Evolutionary conservation across 2,888 invertebrate genomes (phyloP), one percentile per base, ranked within the genome.

Genomic region (Dimorphilus gyrociliatus): DNA sequence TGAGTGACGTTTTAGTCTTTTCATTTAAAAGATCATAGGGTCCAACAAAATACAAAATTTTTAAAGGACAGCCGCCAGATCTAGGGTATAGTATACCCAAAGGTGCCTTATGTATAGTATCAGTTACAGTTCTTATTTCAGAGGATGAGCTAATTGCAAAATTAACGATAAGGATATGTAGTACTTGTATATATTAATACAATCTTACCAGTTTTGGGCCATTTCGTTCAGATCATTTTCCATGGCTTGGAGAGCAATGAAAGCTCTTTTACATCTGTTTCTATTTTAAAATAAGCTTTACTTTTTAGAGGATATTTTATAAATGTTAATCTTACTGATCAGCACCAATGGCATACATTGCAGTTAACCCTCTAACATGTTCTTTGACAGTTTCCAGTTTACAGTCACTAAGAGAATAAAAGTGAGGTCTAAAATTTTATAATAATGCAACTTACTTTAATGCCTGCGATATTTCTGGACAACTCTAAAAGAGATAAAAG

Each of bases 261-360:
- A 88, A 2, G 86, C 86, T n/a, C 67, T 88, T 86, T 42, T 77
- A 79, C 66, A 86, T 90, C 6, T 84, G 75, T 65, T 85, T 86
- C 37, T 63, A n/a, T n/a, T n/a, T n/a, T n/a, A n/a, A n/a, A n/a
- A n/a, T n/a, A n/a, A n/a, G n/a, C n/a, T n/a, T n/a, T n/a, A n/a
- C n/a, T n/a, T n/a, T n/a, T n/a, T n/a, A n/a, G n/a, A n/a, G n/a
- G n/a, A n/a, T n/a, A n/a, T n/a, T n/a, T n/a, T n/a, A n/a, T n/a
- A n/a, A n/a, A n/a, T 12, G n/a, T 13, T 16, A 14, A 4, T 47
- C 55, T 51, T 48, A 64, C 56, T 86, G 86, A 53, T 92, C 90
- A 7, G 85, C 84, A 65, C 82, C 84, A 8, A 92, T 67, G 55
- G 86, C 82, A 60, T 90, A 92, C 35, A 90, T 85, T 12, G 84